A percentile compares a stretch with the other conserved stretches of the same genome.
phyloP scores from a whole-genome alignment of 2,888 invertebrate genomes.

The Mythimna impura region DNA sequence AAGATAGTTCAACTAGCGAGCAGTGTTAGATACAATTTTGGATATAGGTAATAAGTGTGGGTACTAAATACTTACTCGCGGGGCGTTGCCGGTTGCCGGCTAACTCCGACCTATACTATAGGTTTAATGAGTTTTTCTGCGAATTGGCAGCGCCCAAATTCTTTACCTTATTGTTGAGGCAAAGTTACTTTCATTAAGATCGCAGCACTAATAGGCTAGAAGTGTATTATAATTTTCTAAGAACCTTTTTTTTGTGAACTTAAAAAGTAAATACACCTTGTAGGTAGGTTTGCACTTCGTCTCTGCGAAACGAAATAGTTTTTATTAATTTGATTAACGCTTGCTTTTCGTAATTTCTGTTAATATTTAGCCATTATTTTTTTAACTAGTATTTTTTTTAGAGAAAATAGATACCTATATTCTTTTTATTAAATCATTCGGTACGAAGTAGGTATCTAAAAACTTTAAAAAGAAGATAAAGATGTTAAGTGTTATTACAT shows the following conservation, averaged over 20 bases:
- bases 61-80: conserved; percentile 69
- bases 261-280: conserved; percentile 11
- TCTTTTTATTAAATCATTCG: not conserved
- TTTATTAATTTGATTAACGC: not conserved
- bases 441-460: not conserved
- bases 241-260: conserved; percentile 4
- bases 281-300: conserved; percentile 3
- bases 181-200: conserved; percentile 13
- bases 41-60: conserved; percentile 47
- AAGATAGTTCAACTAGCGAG: conserved; percentile 18
- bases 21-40: conserved; percentile 46
- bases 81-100: conserved; percentile 88
- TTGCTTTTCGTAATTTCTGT: not conserved
- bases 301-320: not conserved
- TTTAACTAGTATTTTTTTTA: not conserved
- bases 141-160: conserved; percentile 81
- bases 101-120: conserved; percentile 65
- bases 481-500: conserved; percentile 4
- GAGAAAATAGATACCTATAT: too few relatives aligned
- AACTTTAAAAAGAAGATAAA: conserved; percentile 4
- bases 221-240: not conserved
- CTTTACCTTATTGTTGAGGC: conserved; percentile 65
- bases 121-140: conserved; percentile 81
- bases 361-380: not conserved
- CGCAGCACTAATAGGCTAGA: conserved; percentile 8